Base-by-base conservation (phyloP, 2,113 vertebrate genomes). In the Tychaedon coryphoeus region DNA sequence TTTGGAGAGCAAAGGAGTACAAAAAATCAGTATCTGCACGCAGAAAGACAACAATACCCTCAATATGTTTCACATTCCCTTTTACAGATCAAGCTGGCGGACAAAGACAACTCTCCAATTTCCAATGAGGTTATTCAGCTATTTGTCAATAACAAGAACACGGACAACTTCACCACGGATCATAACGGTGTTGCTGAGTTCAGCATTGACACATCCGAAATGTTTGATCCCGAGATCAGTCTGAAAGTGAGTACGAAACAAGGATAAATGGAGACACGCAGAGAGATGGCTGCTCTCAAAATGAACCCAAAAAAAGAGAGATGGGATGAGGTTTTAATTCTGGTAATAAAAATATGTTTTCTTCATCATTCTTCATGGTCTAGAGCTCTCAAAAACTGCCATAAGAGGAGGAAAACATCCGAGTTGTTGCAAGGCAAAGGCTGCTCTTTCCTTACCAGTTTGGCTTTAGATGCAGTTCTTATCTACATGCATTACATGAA, bases 181-280 rank as follows among this genome's bases (percentile, higher is more conserved):
- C 18, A 20, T 14, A 79, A 95, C 0, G 97, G 97, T 14, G 9
- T 72, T 48, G 89, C 90, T 51, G 33, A 73, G 6, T 97, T 97
- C 61, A 95, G 62, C 40, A 95, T 98, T 64, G 97, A 98, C 53
- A 98, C 97, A 0, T 97, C 94, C 0, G 16, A 91, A 75, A 95
- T 97, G 78, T 94, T 94, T 56, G 89, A 95, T 50, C 91, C 95
- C 2, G 95, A 97, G n/a, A 93, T 97, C 56, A 86, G 5, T 34
- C 90, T 98, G 78, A 97, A 77, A 77, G 97, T 97, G 87, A 98
- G 97, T 97, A 92, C 6, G 38, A 72, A 91, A 31, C 22, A 26
- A 73, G 20, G 14, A 18, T 78, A 31, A 60, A 38, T 0, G 48
- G 43, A 77, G 14, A 40, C 5, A 73, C 0, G 25, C 4, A n/a